phyloP scores from a whole-genome alignment of 2,113 vertebrate genomes.

The Piprites chloris region DNA sequence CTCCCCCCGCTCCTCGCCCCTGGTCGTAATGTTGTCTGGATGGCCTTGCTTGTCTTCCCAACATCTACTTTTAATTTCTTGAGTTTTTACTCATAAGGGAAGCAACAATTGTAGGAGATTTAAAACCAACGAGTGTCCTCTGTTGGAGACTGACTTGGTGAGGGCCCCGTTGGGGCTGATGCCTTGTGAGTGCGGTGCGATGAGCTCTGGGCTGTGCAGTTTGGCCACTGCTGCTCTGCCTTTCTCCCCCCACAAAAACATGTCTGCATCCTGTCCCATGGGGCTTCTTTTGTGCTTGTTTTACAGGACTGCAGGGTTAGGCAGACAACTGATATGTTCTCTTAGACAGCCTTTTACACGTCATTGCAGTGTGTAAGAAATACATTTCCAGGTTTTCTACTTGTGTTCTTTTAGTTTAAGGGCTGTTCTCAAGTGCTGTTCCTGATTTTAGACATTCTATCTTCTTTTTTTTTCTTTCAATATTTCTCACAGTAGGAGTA shows the following conservation, averaged over 20 bases:
- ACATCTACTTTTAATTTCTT: background rate
- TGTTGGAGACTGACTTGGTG: background rate
- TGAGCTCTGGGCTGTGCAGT: rapidly evolving
- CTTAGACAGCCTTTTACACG: background rate
- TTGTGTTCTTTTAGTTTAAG: background rate
- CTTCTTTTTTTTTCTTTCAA: rapidly evolving
- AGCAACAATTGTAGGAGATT: background rate
- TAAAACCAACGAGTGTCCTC: background rate
- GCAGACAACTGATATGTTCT: background rate
- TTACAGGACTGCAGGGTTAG: background rate
- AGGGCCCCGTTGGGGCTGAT: background rate
- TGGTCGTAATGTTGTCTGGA: rapidly evolving
- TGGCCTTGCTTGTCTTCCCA: background rate
- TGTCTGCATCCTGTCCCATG: rapidly evolving
- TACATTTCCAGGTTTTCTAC: background rate
- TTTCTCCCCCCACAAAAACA: background rate
- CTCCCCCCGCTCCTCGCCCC: rapidly evolving
- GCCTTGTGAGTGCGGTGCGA: rapidly evolving
- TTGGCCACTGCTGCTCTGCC: background rate
- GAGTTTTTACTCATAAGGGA: background rate
- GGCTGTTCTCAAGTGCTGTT: background rate
- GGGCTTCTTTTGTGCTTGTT: rapidly evolving
- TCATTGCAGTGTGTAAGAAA: background rate
- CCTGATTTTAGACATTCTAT: background rate
- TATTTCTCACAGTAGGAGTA: background rate